Evolutionary conservation across 2,888 invertebrate species (phyloP).

Genomic region (Hirtodrosophila histrioides): DNA sequence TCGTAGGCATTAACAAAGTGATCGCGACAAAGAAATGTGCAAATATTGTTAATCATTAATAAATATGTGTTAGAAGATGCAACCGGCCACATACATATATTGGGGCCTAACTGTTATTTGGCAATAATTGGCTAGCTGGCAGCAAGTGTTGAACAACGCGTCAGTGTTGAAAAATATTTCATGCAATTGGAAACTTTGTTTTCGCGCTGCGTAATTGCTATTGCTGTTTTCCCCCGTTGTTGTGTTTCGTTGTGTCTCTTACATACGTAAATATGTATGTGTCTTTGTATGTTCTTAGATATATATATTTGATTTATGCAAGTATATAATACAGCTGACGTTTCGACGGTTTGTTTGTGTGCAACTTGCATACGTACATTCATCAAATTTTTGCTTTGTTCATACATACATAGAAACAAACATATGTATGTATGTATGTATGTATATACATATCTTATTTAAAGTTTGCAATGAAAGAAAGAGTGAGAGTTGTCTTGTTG

Average conservation of each 20-base stretch:
- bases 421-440: conserved; percentile 17
- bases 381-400: conserved; percentile 38
- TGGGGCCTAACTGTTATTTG: conserved; percentile 38
- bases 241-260: conserved; percentile 23
- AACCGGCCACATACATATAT: conserved; percentile 2
- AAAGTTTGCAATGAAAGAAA: conserved; percentile 44
- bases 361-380: conserved; percentile 26
- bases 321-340: conserved; percentile 22
- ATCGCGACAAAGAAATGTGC: conserved; percentile 16
- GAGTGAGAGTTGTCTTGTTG: conserved; percentile 40
- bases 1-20: conserved; percentile 29
- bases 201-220: conserved; percentile 55
- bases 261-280: neutral
- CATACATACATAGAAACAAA: conserved; percentile 8
- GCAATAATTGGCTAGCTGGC: conserved; percentile 49
- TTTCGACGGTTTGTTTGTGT: conserved; percentile 34
- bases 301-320: conserved; percentile 26
- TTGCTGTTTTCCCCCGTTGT: conserved; percentile 49
- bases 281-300: neutral
- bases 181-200: conserved; percentile 48
- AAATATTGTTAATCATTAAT: conserved; percentile 48
- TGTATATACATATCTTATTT: conserved; percentile 14
- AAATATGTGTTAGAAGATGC: conserved; percentile 28
- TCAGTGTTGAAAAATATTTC: conserved; percentile 56
- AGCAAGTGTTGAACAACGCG: conserved; percentile 40